These are phyloP conservation scores for Oreochromis mossambicus DNA, from an alignment of 2,797 vertebrate genomes.

Conservation along the genomic window DNA sequence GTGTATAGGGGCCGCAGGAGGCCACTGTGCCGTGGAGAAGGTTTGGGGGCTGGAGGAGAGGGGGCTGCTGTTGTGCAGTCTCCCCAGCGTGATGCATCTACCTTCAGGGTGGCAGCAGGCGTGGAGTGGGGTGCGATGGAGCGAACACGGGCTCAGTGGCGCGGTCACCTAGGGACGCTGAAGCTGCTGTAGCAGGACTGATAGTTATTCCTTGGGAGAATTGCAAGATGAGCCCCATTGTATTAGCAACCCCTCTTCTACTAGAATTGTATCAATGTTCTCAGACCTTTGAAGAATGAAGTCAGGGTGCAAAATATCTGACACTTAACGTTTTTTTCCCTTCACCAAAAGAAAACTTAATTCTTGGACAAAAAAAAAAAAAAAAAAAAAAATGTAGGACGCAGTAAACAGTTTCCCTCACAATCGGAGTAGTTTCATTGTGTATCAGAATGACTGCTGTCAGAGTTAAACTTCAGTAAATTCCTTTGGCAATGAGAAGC, in stretches of 20 bases:
- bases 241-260: constrained; percentile 73
- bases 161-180: constrained; percentile 84
- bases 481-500: constrained; percentile 55
- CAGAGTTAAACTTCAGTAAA: constrained; percentile 57
- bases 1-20: constrained; percentile 45
- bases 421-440: constrained; percentile 9
- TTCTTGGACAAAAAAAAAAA: not conserved
- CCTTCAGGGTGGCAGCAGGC: constrained; percentile 85
- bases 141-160: constrained; percentile 81
- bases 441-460: constrained; percentile 37
- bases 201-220: constrained; percentile 85
- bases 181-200: constrained; percentile 81
- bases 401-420: not conserved
- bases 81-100: constrained; percentile 81
- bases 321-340: not conserved
- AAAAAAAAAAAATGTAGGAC: not conserved
- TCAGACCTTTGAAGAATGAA: constrained; percentile 42
- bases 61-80: constrained; percentile 71
- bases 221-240: constrained; percentile 81
- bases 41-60: constrained; percentile 54
- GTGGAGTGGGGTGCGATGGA: constrained; percentile 81
- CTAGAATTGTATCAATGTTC: constrained; percentile 58
- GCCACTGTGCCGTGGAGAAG: constrained; percentile 64
- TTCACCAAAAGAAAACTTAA: not conserved
- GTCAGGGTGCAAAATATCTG: constrained; percentile 32